phyloP scores from a whole-genome alignment of 2,888 invertebrate species.

The Trisateles emortualis region DNA sequence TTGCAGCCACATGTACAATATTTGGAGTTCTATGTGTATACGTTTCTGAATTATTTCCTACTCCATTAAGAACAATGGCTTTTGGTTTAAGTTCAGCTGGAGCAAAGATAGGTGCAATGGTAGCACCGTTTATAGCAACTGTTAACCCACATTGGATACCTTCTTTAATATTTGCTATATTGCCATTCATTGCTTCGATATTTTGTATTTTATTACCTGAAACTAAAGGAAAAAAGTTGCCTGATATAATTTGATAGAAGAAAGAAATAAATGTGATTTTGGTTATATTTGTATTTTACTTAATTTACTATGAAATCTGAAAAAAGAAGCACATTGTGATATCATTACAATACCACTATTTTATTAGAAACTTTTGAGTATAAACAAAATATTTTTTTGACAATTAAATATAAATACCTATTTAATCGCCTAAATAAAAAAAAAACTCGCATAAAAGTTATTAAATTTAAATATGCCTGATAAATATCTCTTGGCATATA shows the following conservation, averaged over 20 bases:
- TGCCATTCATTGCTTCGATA: slow-evolving; percentile 53
- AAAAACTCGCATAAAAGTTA: background rate
- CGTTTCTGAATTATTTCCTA: slow-evolving; percentile 66
- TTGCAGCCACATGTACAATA: slow-evolving; percentile 48
- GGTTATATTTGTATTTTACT: background rate
- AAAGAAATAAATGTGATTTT: background rate
- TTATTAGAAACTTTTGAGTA: too few species aligned
- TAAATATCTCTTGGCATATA: background rate
- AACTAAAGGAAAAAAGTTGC: slow-evolving; percentile 60
- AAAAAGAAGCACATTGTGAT: too few species aligned
- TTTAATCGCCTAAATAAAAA: too few species aligned
- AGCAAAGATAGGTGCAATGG: slow-evolving; percentile 63
- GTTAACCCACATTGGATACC: slow-evolving; percentile 64
- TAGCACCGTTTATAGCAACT: slow-evolving; percentile 62
- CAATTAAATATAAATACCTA: too few species aligned
- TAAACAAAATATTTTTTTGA: too few species aligned
- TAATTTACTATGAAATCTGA: too few species aligned
- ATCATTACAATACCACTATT: too few species aligned
- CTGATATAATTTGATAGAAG: slow-evolving; percentile 48
- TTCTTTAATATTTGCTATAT: slow-evolving; percentile 57
- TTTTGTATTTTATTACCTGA: slow-evolving; percentile 61
- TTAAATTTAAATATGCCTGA: background rate
- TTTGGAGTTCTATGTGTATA: slow-evolving; percentile 59
- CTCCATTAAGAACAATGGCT: slow-evolving; percentile 65
- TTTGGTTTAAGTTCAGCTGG: slow-evolving; percentile 59